Evolutionary conservation across 2,888 invertebrate species (phyloP).

Genomic region (Pelosia muscerda): DNA sequence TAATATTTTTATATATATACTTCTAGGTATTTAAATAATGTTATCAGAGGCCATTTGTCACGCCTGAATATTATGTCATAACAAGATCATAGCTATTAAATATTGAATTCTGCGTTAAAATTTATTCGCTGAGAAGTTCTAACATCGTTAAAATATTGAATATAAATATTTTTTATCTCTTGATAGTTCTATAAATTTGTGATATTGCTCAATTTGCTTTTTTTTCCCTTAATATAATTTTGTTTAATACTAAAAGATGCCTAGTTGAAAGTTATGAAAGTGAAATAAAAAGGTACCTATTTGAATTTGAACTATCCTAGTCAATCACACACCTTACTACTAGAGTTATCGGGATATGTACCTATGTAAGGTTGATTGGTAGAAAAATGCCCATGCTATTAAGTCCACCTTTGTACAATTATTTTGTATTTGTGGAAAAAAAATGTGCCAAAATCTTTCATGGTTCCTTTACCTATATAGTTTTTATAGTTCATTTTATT

Average conservation of each 20-base stretch:
- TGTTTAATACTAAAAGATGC: background rate
- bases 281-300: too few relatives aligned
- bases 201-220: background rate
- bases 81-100: constrained; percentile 14
- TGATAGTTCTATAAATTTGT: background rate
- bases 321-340: too few relatives aligned
- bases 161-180: background rate
- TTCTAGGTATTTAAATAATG: background rate
- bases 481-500: too few relatives aligned
- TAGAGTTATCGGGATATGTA: too few relatives aligned
- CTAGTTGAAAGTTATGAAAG: background rate
- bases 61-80: constrained; percentile 15
- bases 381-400: too few relatives aligned
- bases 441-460: too few relatives aligned
- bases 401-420: too few relatives aligned
- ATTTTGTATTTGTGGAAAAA: too few relatives aligned
- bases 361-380: too few relatives aligned
- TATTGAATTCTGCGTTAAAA: background rate
- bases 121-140: background rate
- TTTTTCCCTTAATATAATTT: background rate
- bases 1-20: background rate
- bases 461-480: too few relatives aligned
- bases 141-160: background rate
- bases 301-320: too few relatives aligned
- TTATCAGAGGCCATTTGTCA: constrained; percentile 9